These are phyloP conservation scores for Bubalus kerabau DNA, from an alignment of 2,113 vertebrate species.

Conservation along the genomic window DNA sequence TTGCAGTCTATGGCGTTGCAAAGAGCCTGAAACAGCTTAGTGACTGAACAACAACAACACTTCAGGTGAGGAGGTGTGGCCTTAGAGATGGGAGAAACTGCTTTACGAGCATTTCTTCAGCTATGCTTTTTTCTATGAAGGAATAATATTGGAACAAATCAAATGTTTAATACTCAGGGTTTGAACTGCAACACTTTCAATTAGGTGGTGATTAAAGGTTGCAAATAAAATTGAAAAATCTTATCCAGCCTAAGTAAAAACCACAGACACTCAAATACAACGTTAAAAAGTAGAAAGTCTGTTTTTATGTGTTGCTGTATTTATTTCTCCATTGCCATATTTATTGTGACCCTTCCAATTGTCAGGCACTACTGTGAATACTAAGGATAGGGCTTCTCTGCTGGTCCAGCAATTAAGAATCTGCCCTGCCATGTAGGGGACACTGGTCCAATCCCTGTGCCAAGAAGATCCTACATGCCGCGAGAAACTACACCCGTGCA, in stretches of 20 bases:
- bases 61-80: neutral
- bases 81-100: neutral
- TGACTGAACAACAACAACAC: neutral
- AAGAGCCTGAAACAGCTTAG: neutral
- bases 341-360: neutral
- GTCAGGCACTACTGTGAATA: neutral
- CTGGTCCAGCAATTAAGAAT: neutral
- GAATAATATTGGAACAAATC: neutral
- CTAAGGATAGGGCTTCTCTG: neutral
- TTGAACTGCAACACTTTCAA: neutral
- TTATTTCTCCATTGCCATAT: neutral
- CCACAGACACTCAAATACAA: neutral
- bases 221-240: slow-evolving; percentile 13
- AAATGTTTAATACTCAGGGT: slow-evolving; percentile 23
- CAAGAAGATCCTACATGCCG: neutral
- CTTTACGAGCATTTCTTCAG: neutral
- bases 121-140: neutral
- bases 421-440: neutral
- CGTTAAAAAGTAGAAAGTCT: neutral
- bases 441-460: neutral
- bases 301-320: neutral
- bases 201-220: slow-evolving; percentile 4
- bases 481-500: neutral
- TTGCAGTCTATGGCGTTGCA: neutral
- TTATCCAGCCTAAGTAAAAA: neutral